Base-by-base conservation (phyloP, 37 sponge, comb jelly and placozoan species). In the Cliona cf. orientalis region DNA sequence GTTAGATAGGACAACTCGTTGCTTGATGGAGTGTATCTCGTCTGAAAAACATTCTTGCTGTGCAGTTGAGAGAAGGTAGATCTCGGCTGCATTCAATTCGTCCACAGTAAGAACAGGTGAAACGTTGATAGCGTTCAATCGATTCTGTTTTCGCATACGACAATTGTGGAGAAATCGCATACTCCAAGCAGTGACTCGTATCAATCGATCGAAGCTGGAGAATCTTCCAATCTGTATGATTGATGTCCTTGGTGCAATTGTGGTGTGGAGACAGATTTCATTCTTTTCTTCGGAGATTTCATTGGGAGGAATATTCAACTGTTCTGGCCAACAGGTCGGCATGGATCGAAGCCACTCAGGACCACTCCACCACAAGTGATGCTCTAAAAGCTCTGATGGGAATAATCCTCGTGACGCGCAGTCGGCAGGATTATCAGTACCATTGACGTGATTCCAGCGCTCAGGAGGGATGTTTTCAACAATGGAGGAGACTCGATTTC, bases 261-360 rank as follows among this genome's bases (percentile, higher is more conserved):
- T 17, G 5, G 41, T 9, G 41, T 40, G 42, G 36, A 25, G 41
- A 28, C 33, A 42, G 9, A 73, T 6, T 9, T 11, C 17, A 9
- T 28, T 29, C 19, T 25, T 35, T n/a, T 69, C 70, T 11, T 39
- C 70, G 11, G 11, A 7, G 4, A 17, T 22, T 19, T 72, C 74
- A 17, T 29, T 39, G 11, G 70, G 38, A 14, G 70, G 33, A 22
- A 46, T 7, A 25, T 26, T 36, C 17, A 22, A 11, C n/a, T 49
- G 61, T 5, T 38, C 23, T 28, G 77, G 77, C 77, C 77, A 76
- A 40, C 22, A n/a, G n/a, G n/a, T n/a, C n/a, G n/a, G n/a, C n/a
- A n/a, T n/a, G n/a, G n/a, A n/a, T n/a, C n/a, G n/a, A n/a, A n/a
- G n/a, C n/a, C n/a, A n/a, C n/a, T n/a, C n/a, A n/a, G n/a, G n/a